Conservation (phyloP, 2,113 vertebrate species). For the Pomatostomus ruficeps region DNA sequence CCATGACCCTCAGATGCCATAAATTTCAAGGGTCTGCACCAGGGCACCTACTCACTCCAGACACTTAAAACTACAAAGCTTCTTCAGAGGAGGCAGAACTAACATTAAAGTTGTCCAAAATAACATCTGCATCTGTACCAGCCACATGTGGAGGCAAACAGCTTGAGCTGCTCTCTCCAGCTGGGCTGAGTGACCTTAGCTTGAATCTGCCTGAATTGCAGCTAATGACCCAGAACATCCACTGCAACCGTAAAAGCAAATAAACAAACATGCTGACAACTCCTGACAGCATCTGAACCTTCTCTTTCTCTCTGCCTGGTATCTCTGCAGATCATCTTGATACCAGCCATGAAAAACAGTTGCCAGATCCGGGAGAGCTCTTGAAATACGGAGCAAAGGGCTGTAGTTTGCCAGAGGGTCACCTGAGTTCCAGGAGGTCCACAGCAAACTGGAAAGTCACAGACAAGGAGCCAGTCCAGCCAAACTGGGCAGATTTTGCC, state of each 20-base stretch:
- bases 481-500: neutral
- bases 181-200: slow-evolving; percentile 14
- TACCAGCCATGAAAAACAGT: neutral
- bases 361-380: neutral
- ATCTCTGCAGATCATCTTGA: slow-evolving; percentile 2
- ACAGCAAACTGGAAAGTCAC: neutral
- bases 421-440: neutral
- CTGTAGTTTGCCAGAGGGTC: neutral
- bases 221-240: slow-evolving; percentile 28
- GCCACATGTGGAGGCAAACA: slow-evolving; percentile 8
- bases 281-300: neutral
- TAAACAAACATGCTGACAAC: slow-evolving; percentile 15
- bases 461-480: neutral
- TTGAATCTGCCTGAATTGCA: neutral
- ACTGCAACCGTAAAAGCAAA: slow-evolving; percentile 4
- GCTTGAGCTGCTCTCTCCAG: slow-evolving; percentile 1
- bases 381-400: neutral
- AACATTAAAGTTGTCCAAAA: neutral
- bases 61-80: slow-evolving; percentile 18
- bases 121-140: slow-evolving; percentile 17
- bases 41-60: neutral
- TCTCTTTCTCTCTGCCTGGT: neutral
- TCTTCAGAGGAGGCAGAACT: slow-evolving; percentile 18
- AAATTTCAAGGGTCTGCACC: neutral
- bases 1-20: neutral